Base-by-base conservation (phyloP, 37 sponge, comb jelly and placozoan genomes). In the Aplysina aerophoba region DNA sequence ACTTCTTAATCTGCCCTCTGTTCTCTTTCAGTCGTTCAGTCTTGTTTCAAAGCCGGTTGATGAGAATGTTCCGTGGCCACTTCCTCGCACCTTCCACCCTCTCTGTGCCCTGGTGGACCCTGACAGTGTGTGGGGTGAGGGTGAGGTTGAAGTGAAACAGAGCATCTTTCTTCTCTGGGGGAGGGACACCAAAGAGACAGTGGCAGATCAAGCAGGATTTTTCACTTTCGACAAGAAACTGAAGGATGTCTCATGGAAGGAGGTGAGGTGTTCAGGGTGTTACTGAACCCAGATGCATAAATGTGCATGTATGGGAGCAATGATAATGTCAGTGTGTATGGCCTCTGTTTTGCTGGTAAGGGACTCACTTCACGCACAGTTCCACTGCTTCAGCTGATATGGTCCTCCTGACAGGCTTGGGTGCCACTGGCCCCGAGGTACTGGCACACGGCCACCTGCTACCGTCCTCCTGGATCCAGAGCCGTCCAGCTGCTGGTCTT, bases 11-110 rank as follows among this genome's bases (percentile, higher is more conserved):
- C 50, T 8, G 3, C 3, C 50, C 50, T 44, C 50, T 8, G 50
- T 44, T 44, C 8, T 8, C 50, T 44, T 44, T 8, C 50, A 44
- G 50, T 44, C 50, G 8, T 44, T 44, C 50, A 3, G 8, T 44
- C 50, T 44, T 44, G 50, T 44, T 8, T 44, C 50, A 44, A 44
- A 44, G 50, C 50, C 50, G 8, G 50, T 8, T 44, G 78, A 54
- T 39, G 78, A 40, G 53, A 35, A 69, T 28, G 33, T 69, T 4
- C 78, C 78, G 4, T 75, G 78, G 78, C 78, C 78, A 0, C 22
- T 40, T 75, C 78, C 78, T 36, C 37, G 78, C 37, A 75, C 78
- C 1, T 75, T 75, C 39, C 78, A 75, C 78, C n/a, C 78, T 24
- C 78, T 75, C 20, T 40, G 24, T 24, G 16, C 44, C 15, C 53